Evolutionary conservation across 1,140 invertebrate genomes (phyloP).

Genomic region (Sitobion miscanthi): DNA sequence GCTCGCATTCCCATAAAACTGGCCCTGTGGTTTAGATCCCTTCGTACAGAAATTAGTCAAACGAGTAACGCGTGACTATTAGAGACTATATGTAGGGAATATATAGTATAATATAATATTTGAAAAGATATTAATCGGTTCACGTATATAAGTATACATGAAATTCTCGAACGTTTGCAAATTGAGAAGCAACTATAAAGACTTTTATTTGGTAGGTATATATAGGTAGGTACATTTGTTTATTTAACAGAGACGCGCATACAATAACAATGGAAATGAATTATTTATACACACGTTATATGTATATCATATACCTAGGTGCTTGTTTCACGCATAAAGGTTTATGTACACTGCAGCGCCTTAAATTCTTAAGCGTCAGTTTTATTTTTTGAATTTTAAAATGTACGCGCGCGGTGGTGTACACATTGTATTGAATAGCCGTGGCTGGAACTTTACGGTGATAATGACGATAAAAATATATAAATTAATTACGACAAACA

Average conservation of each 20-base stretch:
- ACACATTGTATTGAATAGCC: neutral
- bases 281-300: constrained; percentile 19
- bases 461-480: constrained; percentile 23
- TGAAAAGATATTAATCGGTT: neutral
- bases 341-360: neutral
- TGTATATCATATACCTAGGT: neutral
- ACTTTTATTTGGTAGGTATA: neutral
- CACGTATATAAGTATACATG: neutral
- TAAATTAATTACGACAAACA: constrained; percentile 3
- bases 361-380: neutral
- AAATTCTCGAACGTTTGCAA: neutral
- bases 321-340: neutral
- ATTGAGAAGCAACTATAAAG: neutral
- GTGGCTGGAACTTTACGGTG: neutral
- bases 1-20: neutral
- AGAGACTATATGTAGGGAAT: neutral
- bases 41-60: neutral
- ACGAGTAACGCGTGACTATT: neutral
- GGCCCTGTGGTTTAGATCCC: neutral
- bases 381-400: constrained; percentile 1
- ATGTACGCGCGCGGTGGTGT: neutral
- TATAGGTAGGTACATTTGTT: neutral
- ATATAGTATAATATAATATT: neutral
- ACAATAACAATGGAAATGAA: constrained; percentile 28
- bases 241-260: neutral